Percentiles rank a stretch among this genome's conserved stretches.
Conservation (phyloP, 2,113 vertebrate genomes). For the Gorsachius goisagi region DNA sequence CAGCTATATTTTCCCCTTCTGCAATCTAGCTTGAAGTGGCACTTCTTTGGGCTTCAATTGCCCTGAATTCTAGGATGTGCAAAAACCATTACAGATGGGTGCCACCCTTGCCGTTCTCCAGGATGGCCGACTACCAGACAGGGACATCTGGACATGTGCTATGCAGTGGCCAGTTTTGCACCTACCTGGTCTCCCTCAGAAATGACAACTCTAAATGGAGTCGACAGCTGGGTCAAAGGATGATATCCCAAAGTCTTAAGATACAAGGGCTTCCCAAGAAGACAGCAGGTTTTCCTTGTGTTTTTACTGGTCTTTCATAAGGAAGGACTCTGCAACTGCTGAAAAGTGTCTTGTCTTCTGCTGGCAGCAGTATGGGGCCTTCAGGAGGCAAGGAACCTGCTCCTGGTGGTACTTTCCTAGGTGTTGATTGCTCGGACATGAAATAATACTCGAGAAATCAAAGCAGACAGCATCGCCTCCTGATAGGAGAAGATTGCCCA, state of each 20-base stretch:
- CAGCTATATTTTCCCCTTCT: neutral
- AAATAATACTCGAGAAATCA: neutral
- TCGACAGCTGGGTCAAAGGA: neutral
- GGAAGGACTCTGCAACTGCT: neutral
- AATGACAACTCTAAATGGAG: neutral
- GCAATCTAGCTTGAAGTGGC: neutral
- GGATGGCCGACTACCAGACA: neutral
- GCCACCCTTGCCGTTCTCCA: neutral
- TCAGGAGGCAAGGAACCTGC: neutral
- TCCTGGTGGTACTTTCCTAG: neutral
- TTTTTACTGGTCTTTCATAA: neutral
- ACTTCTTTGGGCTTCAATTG: neutral
- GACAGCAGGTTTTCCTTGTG: neutral
- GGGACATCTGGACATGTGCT: fast-evolving
- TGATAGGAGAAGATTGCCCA: neutral
- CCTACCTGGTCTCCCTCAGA: neutral
- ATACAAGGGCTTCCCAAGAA: neutral
- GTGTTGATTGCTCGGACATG: neutral
- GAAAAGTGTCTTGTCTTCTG: neutral
- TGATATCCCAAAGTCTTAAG: neutral
- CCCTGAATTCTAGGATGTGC: neutral
- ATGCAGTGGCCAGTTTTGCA: neutral
- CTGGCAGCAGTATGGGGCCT: neutral
- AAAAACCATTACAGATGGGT: neutral
- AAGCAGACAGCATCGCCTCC: neutral